A percentile compares a stretch with the other conserved stretches of the same genome.
phyloP scores from a whole-genome alignment of 2,888 invertebrate genomes.

The Hartigia nigra region DNA sequence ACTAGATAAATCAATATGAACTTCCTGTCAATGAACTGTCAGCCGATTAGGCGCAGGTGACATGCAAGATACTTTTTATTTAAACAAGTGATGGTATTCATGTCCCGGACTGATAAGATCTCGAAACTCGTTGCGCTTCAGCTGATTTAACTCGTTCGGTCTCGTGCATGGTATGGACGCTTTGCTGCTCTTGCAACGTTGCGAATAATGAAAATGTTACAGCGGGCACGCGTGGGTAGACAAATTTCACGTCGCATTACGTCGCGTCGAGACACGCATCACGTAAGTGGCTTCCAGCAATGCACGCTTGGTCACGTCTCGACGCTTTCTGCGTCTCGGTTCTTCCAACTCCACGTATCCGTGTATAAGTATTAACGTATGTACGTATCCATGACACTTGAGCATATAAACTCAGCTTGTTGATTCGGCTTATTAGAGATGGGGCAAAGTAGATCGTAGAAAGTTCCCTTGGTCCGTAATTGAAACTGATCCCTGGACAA shows the following conservation, averaged over 20 bases:
- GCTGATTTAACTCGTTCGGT: neutral
- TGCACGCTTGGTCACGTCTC: neutral
- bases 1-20: neutral
- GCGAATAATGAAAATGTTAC: conserved; percentile 1
- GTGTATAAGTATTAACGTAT: too few relatives aligned
- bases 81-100: neutral
- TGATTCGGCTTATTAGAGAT: neutral
- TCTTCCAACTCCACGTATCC: neutral
- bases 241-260: neutral
- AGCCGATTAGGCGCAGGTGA: neutral
- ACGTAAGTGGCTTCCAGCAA: neutral
- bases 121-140: neutral
- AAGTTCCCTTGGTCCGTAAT: neutral
- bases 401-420: neutral
- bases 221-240: neutral
- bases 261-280: neutral
- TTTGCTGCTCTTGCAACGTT: neutral
- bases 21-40: neutral
- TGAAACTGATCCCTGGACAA: too few relatives aligned
- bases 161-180: neutral
- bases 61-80: neutral
- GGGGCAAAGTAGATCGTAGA: neutral
- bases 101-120: neutral
- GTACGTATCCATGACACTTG: neutral
- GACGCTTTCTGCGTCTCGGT: neutral